Evolutionary conservation across 2,113 vertebrate genomes (phyloP).

Genomic region (Solea senegalensis): DNA sequence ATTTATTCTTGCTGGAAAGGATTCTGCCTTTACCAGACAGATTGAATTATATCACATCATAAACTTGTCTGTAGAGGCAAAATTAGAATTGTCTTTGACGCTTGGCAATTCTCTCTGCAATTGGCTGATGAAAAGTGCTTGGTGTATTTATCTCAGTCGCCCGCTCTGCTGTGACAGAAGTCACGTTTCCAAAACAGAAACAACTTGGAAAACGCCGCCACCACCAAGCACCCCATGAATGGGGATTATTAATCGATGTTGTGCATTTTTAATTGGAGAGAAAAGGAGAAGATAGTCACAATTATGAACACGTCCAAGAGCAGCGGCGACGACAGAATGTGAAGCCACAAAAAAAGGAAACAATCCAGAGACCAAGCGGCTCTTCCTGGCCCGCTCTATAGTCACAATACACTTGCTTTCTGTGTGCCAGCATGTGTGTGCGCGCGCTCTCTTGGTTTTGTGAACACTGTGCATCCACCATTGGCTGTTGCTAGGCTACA

Average conservation of each 20-base stretch:
- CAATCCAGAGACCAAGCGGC: background rate
- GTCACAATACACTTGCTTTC: background rate
- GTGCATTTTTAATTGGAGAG: too few relatives aligned
- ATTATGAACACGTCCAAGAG: conserved; percentile 15
- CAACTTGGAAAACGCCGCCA: too few relatives aligned
- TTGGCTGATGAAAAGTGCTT: background rate
- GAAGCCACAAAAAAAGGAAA: background rate
- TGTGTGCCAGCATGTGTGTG: background rate
- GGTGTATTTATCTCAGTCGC: too few relatives aligned
- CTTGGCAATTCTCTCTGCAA: background rate
- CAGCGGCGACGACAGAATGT: background rate
- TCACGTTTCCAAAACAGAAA: too few relatives aligned
- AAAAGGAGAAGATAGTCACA: background rate
- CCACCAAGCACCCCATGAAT: too few relatives aligned
- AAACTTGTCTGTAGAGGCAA: too few relatives aligned
- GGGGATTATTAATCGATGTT: too few relatives aligned
- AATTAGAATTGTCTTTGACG: too few relatives aligned
- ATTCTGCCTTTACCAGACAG: conserved; percentile 8
- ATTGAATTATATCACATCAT: conserved; percentile 2
- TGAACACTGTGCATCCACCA: conserved; percentile 25
- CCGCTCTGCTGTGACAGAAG: too few relatives aligned
- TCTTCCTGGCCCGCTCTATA: background rate
- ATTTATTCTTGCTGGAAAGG: conserved; percentile 1
- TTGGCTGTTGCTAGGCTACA: conserved; percentile 70
- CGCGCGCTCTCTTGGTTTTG: background rate